Evolutionary conservation across 2,113 vertebrate species (phyloP).

Genomic region (Erythrocebus patas): DNA sequence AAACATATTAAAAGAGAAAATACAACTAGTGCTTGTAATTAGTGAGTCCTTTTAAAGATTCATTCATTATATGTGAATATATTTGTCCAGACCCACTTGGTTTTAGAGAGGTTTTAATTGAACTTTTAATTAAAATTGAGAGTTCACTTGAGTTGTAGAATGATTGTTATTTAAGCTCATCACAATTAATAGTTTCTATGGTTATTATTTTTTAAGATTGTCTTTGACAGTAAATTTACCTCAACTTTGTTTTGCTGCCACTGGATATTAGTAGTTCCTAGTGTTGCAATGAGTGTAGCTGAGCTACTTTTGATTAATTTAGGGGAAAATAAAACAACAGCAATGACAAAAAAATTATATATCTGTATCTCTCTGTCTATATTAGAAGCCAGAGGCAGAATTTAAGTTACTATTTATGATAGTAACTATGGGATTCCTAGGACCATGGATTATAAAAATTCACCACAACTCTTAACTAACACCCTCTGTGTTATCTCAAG

Average conservation of each 20-base stretch:
- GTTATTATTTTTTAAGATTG: neutral
- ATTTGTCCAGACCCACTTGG: slow-evolving; percentile 38
- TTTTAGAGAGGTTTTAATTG: slow-evolving; percentile 41
- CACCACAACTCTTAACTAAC: neutral
- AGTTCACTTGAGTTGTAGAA: neutral
- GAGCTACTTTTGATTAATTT: neutral
- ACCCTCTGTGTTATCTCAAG: neutral
- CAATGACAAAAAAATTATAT: neutral
- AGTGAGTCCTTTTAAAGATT: slow-evolving; percentile 51
- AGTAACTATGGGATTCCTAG: neutral
- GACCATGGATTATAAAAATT: neutral
- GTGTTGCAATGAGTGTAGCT: neutral
- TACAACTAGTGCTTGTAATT: slow-evolving; percentile 42
- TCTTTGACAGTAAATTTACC: neutral
- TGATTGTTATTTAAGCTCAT: slow-evolving; percentile 23
- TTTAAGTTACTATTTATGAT: neutral
- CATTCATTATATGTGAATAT: slow-evolving; percentile 6
- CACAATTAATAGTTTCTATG: neutral
- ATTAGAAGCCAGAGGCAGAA: neutral
- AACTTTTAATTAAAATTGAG: slow-evolving; percentile 57
- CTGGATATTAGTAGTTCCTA: neutral
- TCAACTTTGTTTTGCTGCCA: neutral
- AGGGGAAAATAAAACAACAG: neutral
- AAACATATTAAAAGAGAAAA: slow-evolving; percentile 39
- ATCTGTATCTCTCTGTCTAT: neutral